Conservation (phyloP, 1,140 invertebrate genomes). For the Drosophila watanabei region DNA sequence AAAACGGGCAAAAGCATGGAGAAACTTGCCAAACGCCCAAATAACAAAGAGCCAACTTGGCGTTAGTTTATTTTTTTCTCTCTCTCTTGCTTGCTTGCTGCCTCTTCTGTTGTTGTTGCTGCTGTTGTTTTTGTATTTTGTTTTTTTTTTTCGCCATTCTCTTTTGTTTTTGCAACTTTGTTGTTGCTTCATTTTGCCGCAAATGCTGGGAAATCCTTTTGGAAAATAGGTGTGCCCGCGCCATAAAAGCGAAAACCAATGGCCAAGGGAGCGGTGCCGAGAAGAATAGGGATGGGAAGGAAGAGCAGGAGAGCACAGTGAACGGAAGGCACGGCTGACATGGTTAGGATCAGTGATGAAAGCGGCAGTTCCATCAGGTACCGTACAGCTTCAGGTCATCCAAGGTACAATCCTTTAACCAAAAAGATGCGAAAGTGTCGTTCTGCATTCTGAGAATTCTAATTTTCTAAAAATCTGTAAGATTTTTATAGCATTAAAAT, state of each 20-base stretch:
- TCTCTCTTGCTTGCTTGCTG: neutral
- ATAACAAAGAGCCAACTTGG: slow-evolving; percentile 61
- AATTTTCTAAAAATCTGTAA: too few relatives aligned
- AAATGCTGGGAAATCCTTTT: slow-evolving; percentile 75
- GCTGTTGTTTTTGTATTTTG: slow-evolving; percentile 6
- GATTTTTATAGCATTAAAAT: too few relatives aligned
- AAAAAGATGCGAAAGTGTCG: too few relatives aligned
- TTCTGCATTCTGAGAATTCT: too few relatives aligned
- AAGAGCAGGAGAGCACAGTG: slow-evolving; percentile 4
- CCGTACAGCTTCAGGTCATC: neutral
- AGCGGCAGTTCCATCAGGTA: slow-evolving; percentile 4
- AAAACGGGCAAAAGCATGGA: slow-evolving; percentile 39
- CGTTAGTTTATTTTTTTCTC: slow-evolving; percentile 36
- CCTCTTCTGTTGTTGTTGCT: neutral
- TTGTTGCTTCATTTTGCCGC: slow-evolving; percentile 66
- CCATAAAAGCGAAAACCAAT: slow-evolving; percentile 74
- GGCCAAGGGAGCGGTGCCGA: slow-evolving; percentile 31
- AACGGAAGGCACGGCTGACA: slow-evolving; percentile 28
- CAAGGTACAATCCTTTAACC: neutral
- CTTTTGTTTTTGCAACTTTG: slow-evolving; percentile 50
- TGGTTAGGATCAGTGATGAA: slow-evolving; percentile 48
- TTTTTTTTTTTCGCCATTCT: slow-evolving; percentile 28
- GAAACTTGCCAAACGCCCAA: slow-evolving; percentile 52
- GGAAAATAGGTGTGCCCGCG: slow-evolving; percentile 74
- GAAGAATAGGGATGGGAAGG: neutral